Percentiles rank a stretch among this genome's conserved stretches.
phyloP scores from a whole-genome alignment of 2,797 vertebrate species.

The Synanceia verrucosa region DNA sequence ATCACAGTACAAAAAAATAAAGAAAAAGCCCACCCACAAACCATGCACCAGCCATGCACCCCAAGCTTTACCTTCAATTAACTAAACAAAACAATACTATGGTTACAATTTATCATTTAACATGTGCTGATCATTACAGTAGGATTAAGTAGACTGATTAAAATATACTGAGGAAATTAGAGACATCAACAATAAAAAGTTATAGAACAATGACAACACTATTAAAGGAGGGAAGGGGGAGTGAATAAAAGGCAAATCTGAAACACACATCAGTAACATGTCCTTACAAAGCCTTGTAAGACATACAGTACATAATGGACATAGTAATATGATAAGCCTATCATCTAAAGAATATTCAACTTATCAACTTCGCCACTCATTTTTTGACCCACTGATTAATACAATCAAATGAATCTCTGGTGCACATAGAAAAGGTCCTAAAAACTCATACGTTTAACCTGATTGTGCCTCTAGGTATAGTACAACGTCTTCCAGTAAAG shows the following conservation, averaged over 20 bases:
- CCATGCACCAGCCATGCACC: slow-evolving; percentile 38
- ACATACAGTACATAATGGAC: slow-evolving; percentile 75
- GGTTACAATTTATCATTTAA: slow-evolving; percentile 66
- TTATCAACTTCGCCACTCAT: slow-evolving; percentile 64
- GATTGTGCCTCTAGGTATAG: slow-evolving; percentile 74
- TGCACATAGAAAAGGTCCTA: slow-evolving; percentile 64
- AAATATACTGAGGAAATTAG: slow-evolving; percentile 72
- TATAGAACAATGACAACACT: slow-evolving; percentile 68
- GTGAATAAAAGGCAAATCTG: slow-evolving; percentile 69
- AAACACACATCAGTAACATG: slow-evolving; percentile 69
- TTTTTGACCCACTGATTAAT: slow-evolving; percentile 71
- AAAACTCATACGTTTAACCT: slow-evolving; percentile 67
- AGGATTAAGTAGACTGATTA: slow-evolving; percentile 74
- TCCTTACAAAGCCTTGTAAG: slow-evolving; percentile 72
- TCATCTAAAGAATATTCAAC: slow-evolving; percentile 69
- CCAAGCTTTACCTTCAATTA: slow-evolving; percentile 60
- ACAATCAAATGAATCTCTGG: slow-evolving; percentile 70
- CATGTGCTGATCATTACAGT: slow-evolving; percentile 66
- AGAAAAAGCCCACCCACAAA: slow-evolving; percentile 34
- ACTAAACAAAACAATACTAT: slow-evolving; percentile 65
- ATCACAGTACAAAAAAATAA: slow-evolving; percentile 67
- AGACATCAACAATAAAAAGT: slow-evolving; percentile 71
- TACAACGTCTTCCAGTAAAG: slow-evolving; percentile 71
- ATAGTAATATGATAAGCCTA: slow-evolving; percentile 67
- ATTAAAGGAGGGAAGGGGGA: slow-evolving; percentile 50